Evolutionary conservation across 1,140 invertebrate genomes (phyloP), one percentile per base, ranked within the genome.

Genomic region (Dreissena polymorpha): DNA sequence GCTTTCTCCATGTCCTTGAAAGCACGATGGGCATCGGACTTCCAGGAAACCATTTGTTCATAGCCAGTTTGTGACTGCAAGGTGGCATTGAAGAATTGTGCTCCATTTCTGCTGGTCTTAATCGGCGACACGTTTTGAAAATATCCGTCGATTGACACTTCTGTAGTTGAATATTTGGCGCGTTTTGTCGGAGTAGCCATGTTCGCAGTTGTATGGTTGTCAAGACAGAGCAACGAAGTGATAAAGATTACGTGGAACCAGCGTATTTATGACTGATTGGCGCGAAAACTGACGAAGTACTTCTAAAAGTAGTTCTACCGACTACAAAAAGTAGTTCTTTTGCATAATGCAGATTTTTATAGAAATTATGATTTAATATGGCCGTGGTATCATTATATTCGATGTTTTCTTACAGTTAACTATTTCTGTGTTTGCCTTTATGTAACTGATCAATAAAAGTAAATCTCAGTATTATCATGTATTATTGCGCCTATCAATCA

Each of bases 1-100:
- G 72, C 72, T 21, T n/a, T 39, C 23, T 74, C 72, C 72, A 74
- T 74, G 18, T 74, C 72, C n/a, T 13, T 57, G 53, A 74, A 74
- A 23, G 53, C 53, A 25, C 57, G 18, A 25, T 55, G 53, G 57
- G 55, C 12, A 21, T 74, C 72, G 10, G 39, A n/a, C 51, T 60
- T 55, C 12, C 12, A 74, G 23, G 50, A 55, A 21, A 74, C 49
- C 49, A 74, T 18, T 53, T 74, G 50, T 16, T 57, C 53, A 39
- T 74, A 74, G n/a, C 51, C 55, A 12, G 50, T 51, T 53, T 57
- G 23, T 57, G 72, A 55, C 55, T 74, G 72, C 21, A 74, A 16
- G 10, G 23, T 57, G 21, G 50, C 49, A 57, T 74, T 57, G 72
- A 74, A 74, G 55, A 55, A 74, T 53, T 74, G 50, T 14, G 12